Evolutionary conservation across 2,888 invertebrate species (phyloP), one percentile per base, ranked within the genome.

Genomic region (Dolomedes plantarius): DNA sequence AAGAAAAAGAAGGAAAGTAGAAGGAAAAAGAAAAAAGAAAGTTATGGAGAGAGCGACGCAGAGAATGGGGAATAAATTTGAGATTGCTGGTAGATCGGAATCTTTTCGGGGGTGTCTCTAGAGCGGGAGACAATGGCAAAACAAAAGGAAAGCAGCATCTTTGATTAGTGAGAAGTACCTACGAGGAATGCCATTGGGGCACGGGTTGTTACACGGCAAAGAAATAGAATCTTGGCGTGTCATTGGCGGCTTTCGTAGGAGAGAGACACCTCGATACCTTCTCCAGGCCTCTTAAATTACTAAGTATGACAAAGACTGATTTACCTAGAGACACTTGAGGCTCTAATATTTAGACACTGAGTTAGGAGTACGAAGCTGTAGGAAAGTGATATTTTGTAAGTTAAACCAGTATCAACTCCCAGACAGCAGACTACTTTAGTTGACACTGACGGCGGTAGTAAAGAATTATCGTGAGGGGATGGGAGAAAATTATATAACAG

Each of bases 131-230:
- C 83, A 83, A 83, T 77, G 67, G 83, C 65, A 83, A 83, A 83
- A 83, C 83, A 83, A 83, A 85, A 85, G 78, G 78, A 73, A 29
- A 74, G 78, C 78, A 78, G 85, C 85, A 78, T 85, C 78, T 85
- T 78, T 85, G 85, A 85, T 85, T 85, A 85, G 85, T 85, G 78
- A 79, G 78, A 79, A 85, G 85, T 39, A 85, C 85, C 85, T 78
- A 39, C 64, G 32, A 19, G 78, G 78, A 85, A 85, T 85, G 85
- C 74, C 32, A 65, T 71, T 46, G 64, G n/a, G 23, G 29, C 67
- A 27, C 67, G 73, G 83, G 83, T 83, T 83, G 77, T 77, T 67
- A 23, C 64, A 62, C 19, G 41, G 16, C 9, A 1, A 13, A 2
- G 41, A 46, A 46, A 9, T 46, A 19, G 5, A 36, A 36, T 9